phyloP scores from a whole-genome alignment of 1,140 invertebrate species.

The Propsilocerus akamusi region DNA sequence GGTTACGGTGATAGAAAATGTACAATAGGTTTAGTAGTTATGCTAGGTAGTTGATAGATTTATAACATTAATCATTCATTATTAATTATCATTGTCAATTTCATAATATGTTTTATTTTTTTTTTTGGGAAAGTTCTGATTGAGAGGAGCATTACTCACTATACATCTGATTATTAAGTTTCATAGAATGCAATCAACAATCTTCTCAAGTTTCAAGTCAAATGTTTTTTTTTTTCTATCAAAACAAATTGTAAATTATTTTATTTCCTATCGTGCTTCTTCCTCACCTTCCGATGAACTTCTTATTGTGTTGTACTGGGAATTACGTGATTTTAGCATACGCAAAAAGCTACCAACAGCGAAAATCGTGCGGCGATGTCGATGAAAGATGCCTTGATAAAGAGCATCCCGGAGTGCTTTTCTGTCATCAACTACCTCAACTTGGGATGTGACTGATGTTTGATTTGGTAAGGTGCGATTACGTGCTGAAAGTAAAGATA shows the following conservation, averaged over 20 bases:
- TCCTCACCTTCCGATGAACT: slow-evolving; percentile 24
- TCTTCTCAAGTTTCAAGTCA: no score
- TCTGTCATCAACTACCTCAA: slow-evolving; percentile 21
- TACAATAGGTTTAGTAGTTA: no score
- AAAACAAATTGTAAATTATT: not conserved
- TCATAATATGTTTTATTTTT: no score
- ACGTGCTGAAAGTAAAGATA: slow-evolving; percentile 7
- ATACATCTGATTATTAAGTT: no score
- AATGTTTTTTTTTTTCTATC: no score
- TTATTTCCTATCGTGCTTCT: slow-evolving; percentile 22
- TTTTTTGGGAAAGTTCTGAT: no score
- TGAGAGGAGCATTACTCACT: no score
- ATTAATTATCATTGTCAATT: no score
- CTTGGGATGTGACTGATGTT: slow-evolving; percentile 22
- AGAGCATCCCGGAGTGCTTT: slow-evolving; percentile 43
- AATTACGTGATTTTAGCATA: slow-evolving; percentile 60
- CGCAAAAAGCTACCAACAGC: slow-evolving; percentile 59
- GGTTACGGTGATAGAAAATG: no score
- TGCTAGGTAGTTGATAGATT: no score
- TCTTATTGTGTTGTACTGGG: slow-evolving; percentile 58
- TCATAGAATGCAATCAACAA: no score
- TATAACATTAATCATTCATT: no score
- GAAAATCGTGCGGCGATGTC: slow-evolving; percentile 58
- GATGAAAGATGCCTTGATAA: slow-evolving; percentile 62
- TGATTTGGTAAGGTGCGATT: slow-evolving; percentile 22